Evolutionary conservation across 2,797 vertebrate genomes (phyloP).

Genomic region (Balearica regulorum): DNA sequence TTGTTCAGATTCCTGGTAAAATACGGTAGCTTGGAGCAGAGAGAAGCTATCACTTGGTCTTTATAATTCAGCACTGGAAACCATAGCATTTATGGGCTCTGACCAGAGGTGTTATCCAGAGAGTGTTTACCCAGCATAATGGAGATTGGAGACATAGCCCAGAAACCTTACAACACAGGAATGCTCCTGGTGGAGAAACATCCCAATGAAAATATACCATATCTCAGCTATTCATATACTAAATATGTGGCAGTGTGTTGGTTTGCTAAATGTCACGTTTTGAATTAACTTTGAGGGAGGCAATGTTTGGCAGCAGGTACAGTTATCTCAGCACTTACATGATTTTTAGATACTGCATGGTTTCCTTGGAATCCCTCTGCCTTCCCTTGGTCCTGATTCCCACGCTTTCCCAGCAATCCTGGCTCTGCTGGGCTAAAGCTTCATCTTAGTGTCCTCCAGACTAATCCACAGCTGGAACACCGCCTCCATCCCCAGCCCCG

Average conservation of each 20-base stretch:
- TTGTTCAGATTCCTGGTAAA: slow-evolving; percentile 19
- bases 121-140: slow-evolving; percentile 54
- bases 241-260: neutral
- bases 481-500: neutral
- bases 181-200: slow-evolving; percentile 16
- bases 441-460: neutral
- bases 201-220: neutral
- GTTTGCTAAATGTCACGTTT: neutral
- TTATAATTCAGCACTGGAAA: slow-evolving; percentile 40
- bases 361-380: neutral
- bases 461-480: rapidly evolving
- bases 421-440: neutral
- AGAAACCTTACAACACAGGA: slow-evolving; percentile 53
- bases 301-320: neutral
- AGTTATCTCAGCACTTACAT: neutral
- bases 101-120: slow-evolving; percentile 29
- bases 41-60: slow-evolving; percentile 9
- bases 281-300: neutral
- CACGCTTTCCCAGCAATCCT: rapidly evolving
- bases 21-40: slow-evolving; percentile 21
- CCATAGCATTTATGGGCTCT: slow-evolving; percentile 23
- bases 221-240: neutral
- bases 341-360: neutral
- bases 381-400: neutral
- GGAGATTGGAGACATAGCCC: slow-evolving; percentile 17